A percentile compares a stretch with the other conserved stretches of the same genome.
phyloP scores from a whole-genome alignment of 2,797 vertebrate genomes.

The Potorous gilbertii region DNA sequence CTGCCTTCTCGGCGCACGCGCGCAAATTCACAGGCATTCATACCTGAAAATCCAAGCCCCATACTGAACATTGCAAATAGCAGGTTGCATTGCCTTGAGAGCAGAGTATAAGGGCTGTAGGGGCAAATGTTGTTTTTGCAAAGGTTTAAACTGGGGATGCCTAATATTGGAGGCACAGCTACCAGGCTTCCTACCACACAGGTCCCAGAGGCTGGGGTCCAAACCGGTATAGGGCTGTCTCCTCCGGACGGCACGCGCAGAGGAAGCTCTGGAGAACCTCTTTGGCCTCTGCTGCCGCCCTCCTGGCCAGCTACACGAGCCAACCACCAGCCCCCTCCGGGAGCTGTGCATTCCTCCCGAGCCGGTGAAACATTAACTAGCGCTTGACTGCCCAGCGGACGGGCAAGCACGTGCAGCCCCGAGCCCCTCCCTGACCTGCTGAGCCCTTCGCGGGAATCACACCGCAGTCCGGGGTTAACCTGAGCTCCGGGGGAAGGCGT shows the following conservation, averaged over 20 bases:
- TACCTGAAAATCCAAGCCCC: constrained; percentile 82
- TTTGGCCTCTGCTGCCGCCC: neutral
- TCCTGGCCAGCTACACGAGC: constrained; percentile 65
- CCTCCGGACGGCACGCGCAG: neutral
- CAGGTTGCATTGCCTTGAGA: constrained; percentile 72
- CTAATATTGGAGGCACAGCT: neutral
- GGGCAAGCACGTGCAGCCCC: neutral
- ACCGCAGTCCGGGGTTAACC: neutral
- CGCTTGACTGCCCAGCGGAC: neutral
- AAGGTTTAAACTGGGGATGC: no score
- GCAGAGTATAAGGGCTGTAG: no score
- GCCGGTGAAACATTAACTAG: constrained; percentile 79
- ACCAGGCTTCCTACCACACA: neutral
- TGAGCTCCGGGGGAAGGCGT: neutral
- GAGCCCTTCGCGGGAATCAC: neutral
- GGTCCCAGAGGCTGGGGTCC: rapidly evolving
- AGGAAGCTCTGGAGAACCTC: neutral
- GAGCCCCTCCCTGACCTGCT: neutral
- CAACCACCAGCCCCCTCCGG: constrained; percentile 65
- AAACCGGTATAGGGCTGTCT: rapidly evolving
- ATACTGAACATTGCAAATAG: constrained; percentile 37
- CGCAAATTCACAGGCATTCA: neutral
- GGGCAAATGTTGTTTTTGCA: neutral
- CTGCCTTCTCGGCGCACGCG: neutral
- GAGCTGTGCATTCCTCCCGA: constrained; percentile 72